Conservation (phyloP, 2,888 invertebrate species). For the Limnephilus marmoratus region DNA sequence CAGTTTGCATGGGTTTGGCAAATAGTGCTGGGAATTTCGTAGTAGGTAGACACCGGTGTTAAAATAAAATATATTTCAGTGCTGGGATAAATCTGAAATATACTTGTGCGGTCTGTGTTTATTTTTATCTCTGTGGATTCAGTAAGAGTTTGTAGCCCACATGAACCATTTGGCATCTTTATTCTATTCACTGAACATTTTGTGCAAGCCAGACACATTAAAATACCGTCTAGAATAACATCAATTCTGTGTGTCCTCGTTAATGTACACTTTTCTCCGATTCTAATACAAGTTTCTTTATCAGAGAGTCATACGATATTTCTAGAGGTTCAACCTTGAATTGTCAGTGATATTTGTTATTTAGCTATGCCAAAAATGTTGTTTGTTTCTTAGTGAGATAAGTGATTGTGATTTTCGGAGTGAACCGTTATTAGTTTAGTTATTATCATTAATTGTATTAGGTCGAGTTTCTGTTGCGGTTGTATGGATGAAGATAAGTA, state of each 20-base stretch:
- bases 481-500: constrained; percentile 68
- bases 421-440: constrained; percentile 3
- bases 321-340: constrained; percentile 20
- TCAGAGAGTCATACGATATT: background rate
- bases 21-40: background rate
- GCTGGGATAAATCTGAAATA: constrained; percentile 34
- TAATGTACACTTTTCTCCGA: background rate
- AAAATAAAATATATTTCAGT: constrained; percentile 29
- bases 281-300: constrained; percentile 20
- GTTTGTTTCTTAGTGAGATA: constrained; percentile 42
- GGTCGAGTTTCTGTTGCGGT: constrained; percentile 49
- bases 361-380: constrained; percentile 26
- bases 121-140: constrained; percentile 50
- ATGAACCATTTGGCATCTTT: constrained; percentile 42
- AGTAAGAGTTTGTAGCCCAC: constrained; percentile 26
- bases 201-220: constrained; percentile 33
- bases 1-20: background rate
- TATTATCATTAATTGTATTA: constrained; percentile 42
- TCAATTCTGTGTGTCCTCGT: background rate
- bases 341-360: constrained; percentile 13
- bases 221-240: background rate
- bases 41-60: background rate
- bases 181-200: constrained; percentile 18
- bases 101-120: constrained; percentile 35
- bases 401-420: constrained; percentile 7